Conservation (phyloP, 2,888 invertebrate genomes). For the Nymphalis urticae region DNA sequence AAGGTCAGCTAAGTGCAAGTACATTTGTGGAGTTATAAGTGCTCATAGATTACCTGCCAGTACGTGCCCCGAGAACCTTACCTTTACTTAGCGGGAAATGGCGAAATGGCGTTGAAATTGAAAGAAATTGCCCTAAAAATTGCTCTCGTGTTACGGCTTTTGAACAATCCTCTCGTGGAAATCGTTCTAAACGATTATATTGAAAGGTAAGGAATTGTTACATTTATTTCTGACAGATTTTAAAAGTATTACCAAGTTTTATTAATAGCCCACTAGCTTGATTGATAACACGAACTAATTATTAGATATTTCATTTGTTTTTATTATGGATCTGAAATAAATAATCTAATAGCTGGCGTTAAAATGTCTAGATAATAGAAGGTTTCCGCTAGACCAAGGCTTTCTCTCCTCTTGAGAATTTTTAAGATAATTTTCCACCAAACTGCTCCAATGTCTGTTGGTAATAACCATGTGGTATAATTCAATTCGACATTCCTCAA, state of each 20-base stretch:
- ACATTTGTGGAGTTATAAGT: constrained; percentile 24
- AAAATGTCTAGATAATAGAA: no score
- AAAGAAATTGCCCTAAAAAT: constrained; percentile 44
- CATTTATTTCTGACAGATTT: not conserved
- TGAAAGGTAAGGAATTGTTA: constrained; percentile 22
- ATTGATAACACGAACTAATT: not conserved
- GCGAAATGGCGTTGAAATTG: constrained; percentile 40
- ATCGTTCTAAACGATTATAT: constrained; percentile 22
- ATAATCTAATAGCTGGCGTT: no score
- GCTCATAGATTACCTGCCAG: constrained; percentile 32
- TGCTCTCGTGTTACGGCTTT: constrained; percentile 37
- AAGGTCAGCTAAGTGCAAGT: not conserved
- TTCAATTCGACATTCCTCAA: no score
- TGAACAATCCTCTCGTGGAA: constrained; percentile 31
- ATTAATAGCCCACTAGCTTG: no score
- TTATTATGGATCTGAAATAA: no score
- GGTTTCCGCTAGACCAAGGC: no score
- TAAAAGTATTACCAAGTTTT: not conserved
- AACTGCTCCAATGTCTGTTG: no score
- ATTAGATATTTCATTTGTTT: not conserved
- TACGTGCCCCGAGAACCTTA: constrained; percentile 35
- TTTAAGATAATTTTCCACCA: no score
- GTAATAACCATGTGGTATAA: no score
- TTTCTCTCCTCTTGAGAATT: no score
- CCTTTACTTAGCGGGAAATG: constrained; percentile 39